Conservation (phyloP, 2,797 vertebrate genomes). For the Halcyon smyrnensis region DNA sequence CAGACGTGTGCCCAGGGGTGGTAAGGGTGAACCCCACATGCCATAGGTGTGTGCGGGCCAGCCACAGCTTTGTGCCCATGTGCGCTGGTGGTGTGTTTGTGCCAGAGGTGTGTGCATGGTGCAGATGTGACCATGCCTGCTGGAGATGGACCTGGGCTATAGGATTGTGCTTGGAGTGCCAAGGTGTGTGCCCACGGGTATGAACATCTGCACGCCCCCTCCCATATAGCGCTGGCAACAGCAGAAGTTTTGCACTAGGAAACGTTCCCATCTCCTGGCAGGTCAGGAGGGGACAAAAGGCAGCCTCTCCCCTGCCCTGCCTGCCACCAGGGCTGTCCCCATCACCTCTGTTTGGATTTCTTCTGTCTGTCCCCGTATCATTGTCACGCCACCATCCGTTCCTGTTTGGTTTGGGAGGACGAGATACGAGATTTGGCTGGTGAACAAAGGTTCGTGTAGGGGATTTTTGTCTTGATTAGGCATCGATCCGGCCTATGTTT, state of each 20-base stretch:
- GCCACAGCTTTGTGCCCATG: not conserved
- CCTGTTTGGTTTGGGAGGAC: not conserved
- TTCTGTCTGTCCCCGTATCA: not conserved
- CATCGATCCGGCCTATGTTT: not conserved
- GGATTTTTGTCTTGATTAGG: not conserved
- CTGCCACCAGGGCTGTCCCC: not conserved
- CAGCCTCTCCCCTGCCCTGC: not conserved
- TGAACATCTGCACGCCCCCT: accelerated
- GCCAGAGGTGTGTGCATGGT: too few species aligned
- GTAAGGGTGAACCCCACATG: not conserved
- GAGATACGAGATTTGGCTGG: not conserved
- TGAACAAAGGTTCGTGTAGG: not conserved
- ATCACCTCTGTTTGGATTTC: not conserved
- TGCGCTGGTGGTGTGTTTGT: accelerated
- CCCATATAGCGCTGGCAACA: not conserved
- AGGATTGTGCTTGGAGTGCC: not conserved
- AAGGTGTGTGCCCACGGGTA: not conserved
- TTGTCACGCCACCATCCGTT: accelerated
- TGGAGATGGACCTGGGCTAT: not conserved
- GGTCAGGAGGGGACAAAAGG: not conserved
- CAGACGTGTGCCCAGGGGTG: accelerated
- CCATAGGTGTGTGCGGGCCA: accelerated
- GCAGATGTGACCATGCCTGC: not conserved
- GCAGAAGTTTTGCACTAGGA: accelerated
- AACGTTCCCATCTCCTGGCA: not conserved